These are phyloP conservation scores for Mystacides longicornis DNA, from an alignment of 2,888 invertebrate species.

Conservation along the genomic window DNA sequence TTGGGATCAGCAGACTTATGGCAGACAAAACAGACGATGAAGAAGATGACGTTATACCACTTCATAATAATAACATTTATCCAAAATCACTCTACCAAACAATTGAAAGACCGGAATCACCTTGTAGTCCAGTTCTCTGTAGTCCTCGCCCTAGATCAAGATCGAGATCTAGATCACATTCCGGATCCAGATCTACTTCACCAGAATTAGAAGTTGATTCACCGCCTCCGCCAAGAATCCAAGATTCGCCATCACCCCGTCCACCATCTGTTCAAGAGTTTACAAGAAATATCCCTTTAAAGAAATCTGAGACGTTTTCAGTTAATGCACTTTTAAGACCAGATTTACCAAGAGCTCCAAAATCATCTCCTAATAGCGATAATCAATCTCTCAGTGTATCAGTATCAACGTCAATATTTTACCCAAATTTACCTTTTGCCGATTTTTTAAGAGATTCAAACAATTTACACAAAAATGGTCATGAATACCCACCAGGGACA, in stretches of 20 bases:
- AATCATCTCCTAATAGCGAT: slow-evolving; percentile 37
- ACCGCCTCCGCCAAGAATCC: slow-evolving; percentile 57
- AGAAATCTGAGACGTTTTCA: slow-evolving; percentile 76
- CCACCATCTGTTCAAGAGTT: slow-evolving; percentile 36
- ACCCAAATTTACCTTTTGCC: slow-evolving; percentile 54
- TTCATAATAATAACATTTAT: slow-evolving; percentile 37
- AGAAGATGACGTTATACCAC: slow-evolving; percentile 47
- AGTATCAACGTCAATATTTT: slow-evolving; percentile 53
- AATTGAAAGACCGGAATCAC: slow-evolving; percentile 45
- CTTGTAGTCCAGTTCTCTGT: slow-evolving; percentile 45
- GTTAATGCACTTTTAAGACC: slow-evolving; percentile 76
- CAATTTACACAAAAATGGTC: slow-evolving; percentile 28
- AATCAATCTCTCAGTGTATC: slow-evolving; percentile 40
- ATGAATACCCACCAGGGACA: slow-evolving; percentile 34
- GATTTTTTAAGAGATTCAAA: slow-evolving; percentile 55
- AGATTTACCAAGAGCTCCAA: slow-evolving; percentile 58
- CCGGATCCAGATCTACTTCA: slow-evolving; percentile 52
- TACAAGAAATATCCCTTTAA: slow-evolving; percentile 30
- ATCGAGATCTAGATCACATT: slow-evolving; percentile 55
- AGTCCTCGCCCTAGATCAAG: slow-evolving; percentile 40
- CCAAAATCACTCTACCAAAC: slow-evolving; percentile 35
- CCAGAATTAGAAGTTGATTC: slow-evolving; percentile 71
- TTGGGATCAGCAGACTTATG: slow-evolving; percentile 75
- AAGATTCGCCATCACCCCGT: slow-evolving; percentile 46
- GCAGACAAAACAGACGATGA: slow-evolving; percentile 55